phyloP scores from a whole-genome alignment of 2,113 vertebrate genomes.

The Mustelus asterias region DNA sequence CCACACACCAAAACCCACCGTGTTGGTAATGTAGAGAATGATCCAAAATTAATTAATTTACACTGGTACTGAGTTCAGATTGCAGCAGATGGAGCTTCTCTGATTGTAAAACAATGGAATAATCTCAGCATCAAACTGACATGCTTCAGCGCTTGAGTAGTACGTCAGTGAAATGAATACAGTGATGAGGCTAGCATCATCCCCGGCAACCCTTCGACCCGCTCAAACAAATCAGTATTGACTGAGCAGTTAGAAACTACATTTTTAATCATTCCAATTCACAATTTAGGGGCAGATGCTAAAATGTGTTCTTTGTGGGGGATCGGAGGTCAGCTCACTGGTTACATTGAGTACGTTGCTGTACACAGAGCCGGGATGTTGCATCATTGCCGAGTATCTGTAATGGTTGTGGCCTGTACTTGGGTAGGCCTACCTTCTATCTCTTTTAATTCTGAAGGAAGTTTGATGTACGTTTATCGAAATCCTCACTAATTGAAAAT shows the following conservation, averaged over 20 bases:
- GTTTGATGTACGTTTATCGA: not conserved
- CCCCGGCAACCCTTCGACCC: not conserved
- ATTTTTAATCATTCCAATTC: not conserved
- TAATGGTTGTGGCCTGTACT: not conserved
- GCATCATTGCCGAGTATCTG: no score
- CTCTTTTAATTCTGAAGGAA: not conserved
- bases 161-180: not conserved
- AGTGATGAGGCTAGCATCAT: not conserved
- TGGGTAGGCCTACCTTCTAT: not conserved
- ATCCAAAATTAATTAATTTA: not conserved
- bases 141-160: no score
- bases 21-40: not conserved
- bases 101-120: not conserved
- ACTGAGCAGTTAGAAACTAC: not conserved
- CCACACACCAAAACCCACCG: no score
- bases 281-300: not conserved
- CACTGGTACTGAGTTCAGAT: not conserved
- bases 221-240: not conserved
- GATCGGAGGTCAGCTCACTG: not conserved
- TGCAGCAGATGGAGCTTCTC: not conserved
- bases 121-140: not conserved
- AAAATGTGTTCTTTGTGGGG: not conserved
- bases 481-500: not conserved
- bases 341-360: not conserved
- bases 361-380: not conserved